Base-by-base conservation (phyloP, 2,888 invertebrate genomes). In the Bellardia bayeri region DNA sequence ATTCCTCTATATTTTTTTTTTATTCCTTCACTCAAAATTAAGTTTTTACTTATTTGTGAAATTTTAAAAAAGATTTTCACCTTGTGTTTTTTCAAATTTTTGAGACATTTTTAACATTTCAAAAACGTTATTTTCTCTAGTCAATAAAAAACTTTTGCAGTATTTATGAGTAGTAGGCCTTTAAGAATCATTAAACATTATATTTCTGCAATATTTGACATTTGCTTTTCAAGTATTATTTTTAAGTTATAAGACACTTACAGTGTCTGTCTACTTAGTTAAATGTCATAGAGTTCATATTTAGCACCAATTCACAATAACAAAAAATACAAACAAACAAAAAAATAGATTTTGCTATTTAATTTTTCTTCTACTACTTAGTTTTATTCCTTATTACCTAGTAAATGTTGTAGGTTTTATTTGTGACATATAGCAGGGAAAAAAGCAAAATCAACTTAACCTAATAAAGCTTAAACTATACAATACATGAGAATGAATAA, bases 261-360 rank as follows among this genome's bases (percentile, higher is more conserved):
- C 7, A 63, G 33, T 71, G 16, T 45, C 58, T 71, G 71, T 23
- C 45, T 78, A 16, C 14, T 81, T 85, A 54, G 66, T 45, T 85
- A 85, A 85, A 85, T 85, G 85, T 85, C 85, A 85, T 11, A 81
- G 75, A 75, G 85, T 85, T 85, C 69, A 85, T 69, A 81, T 75
- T 81, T 81, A 85, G 75, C 81, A 81, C 85, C 80, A 66, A 81
- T 54, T 66, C 49, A 54, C 66, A 30, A 54, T 8, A 71, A 80
- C 14, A 58, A 58, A 66, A 42, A 16, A 61, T 7, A 49, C 37
- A 14, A 63, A 37, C 9, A 40, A 23, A 23, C 23, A n/a, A 68
- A 68, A 42, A 61, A 45, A 33, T 45, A 13, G 14, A 33, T 56
- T 68, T 64, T 71, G 51, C 4, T 54, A 45, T 75, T 63, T n/a